Conservation (phyloP, 1,140 invertebrate genomes). For the Zaprionus camerounensis region DNA sequence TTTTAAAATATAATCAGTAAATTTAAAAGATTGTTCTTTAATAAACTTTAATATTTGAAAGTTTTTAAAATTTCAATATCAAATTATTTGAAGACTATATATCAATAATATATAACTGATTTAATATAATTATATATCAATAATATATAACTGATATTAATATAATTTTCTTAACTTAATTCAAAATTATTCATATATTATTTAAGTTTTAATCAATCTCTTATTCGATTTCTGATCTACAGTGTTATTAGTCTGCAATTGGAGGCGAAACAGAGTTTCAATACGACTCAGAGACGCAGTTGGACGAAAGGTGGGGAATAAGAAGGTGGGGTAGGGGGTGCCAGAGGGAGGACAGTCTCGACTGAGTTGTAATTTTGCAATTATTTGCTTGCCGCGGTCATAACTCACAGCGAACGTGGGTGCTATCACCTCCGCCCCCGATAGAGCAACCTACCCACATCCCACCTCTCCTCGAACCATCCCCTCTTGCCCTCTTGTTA, state of each 20-base stretch:
- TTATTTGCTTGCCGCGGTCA: constrained; percentile 78
- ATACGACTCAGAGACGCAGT: constrained; percentile 9
- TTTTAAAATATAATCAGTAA: too few relatives aligned
- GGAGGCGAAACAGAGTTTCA: constrained; percentile 16
- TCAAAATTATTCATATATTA: too few relatives aligned
- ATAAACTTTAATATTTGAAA: too few relatives aligned
- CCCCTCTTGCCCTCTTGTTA: background rate
- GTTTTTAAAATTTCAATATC: too few relatives aligned
- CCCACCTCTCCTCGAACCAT: background rate
- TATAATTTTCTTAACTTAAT: too few relatives aligned
- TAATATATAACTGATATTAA: too few relatives aligned
- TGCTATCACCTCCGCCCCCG: constrained; percentile 46
- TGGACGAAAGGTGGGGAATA: constrained; percentile 25
- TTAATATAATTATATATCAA: too few relatives aligned
- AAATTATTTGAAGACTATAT: too few relatives aligned
- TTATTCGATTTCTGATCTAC: background rate
- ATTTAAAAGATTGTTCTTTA: too few relatives aligned
- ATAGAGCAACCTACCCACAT: background rate
- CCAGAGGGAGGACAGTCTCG: background rate
- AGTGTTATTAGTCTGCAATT: constrained; percentile 38
- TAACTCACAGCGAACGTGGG: constrained; percentile 74
- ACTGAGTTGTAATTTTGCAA: constrained; percentile 73
- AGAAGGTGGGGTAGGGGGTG: constrained; percentile 10
- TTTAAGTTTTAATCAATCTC: too few relatives aligned
- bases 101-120: too few relatives aligned